A percentile compares a stretch with the other conserved stretches of the same genome.
These are phyloP conservation scores for Brachypteracias leptosomus DNA, from an alignment of 2,113 vertebrate genomes.

Conservation along the genomic window DNA sequence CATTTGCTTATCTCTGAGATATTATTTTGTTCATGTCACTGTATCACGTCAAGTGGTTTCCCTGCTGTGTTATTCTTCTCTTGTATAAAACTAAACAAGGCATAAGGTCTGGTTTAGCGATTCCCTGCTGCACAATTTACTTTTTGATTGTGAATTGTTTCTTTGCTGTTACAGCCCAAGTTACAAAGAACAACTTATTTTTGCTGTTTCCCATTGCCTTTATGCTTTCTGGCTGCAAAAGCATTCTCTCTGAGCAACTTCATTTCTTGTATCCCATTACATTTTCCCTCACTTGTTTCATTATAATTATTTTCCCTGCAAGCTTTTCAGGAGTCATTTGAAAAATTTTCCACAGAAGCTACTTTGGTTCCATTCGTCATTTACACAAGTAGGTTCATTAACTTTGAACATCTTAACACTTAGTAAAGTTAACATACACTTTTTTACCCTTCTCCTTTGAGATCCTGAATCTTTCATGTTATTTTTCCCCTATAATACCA, in stretches of 20 bases:
- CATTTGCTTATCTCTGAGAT: background rate
- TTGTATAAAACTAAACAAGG: background rate
- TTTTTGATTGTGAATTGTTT: background rate
- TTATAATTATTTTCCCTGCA: background rate
- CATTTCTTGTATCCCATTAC: background rate
- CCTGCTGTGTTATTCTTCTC: background rate
- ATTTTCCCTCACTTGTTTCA: background rate
- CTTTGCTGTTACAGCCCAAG: background rate
- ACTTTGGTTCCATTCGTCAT: background rate
- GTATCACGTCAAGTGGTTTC: background rate
- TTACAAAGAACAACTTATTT: background rate
- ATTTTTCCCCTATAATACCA: background rate
- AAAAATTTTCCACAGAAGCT: background rate
- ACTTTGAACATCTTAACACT: background rate
- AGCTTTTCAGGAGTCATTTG: background rate
- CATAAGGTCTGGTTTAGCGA: background rate
- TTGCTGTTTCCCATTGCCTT: background rate
- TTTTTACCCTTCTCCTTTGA: background rate
- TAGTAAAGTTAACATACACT: background rate
- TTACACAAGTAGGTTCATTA: background rate
- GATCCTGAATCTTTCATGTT: background rate
- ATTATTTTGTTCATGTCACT: background rate
- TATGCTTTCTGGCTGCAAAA: background rate
- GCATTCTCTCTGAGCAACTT: background rate
- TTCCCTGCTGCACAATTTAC: background rate